phyloP scores from a whole-genome alignment of 2,797 vertebrate species.

The Octomys mimax region DNA sequence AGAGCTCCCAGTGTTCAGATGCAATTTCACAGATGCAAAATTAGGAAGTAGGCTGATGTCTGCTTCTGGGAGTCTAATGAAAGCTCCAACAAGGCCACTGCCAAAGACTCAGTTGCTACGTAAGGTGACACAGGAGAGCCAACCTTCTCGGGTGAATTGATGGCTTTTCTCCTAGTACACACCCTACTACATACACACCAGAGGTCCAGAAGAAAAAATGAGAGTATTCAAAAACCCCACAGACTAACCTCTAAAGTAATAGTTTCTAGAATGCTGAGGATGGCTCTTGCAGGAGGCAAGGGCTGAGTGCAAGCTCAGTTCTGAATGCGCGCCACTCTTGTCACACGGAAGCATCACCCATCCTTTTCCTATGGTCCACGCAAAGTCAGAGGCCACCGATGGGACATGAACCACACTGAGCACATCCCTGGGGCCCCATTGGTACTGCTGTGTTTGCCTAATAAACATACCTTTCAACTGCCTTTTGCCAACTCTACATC shows the following conservation, averaged over 20 bases:
- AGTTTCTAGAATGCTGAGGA: neutral
- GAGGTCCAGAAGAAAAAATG: neutral
- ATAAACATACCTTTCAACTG: neutral
- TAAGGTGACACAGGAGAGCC: neutral
- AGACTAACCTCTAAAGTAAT: neutral
- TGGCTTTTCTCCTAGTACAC: neutral
- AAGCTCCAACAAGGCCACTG: too few relatives aligned
- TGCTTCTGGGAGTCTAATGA: too few relatives aligned
- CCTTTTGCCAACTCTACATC: neutral
- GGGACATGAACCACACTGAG: neutral
- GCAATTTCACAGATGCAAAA: neutral
- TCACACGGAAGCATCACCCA: neutral
- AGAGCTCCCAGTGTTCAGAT: neutral
- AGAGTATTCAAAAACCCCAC: neutral
- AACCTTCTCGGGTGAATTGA: neutral
- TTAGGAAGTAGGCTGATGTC: neutral
- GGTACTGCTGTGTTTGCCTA: neutral
- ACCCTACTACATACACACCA: neutral
- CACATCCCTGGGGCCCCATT: neutral
- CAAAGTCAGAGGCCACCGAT: neutral
- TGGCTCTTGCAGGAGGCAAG: neutral
- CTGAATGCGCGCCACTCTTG: neutral
- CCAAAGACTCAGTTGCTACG: neutral
- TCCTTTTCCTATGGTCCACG: neutral
- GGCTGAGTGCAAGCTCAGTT: neutral